Base-by-base conservation (phyloP, 92 coral and sea anemone species). In the Palythoa caribaeorum region DNA sequence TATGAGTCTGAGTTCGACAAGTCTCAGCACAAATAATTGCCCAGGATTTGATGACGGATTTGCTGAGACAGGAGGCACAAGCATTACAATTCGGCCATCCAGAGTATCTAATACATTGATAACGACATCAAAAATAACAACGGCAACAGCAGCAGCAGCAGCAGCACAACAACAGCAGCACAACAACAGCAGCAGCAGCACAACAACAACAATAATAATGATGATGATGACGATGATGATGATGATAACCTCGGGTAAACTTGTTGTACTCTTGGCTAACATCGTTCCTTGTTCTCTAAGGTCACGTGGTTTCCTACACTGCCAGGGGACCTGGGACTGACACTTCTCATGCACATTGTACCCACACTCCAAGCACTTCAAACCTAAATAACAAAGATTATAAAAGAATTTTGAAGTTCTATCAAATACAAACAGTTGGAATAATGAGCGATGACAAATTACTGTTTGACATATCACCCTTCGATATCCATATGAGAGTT, bases 281-380 rank as follows among this genome's bases (percentile, higher is more conserved):
- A 93, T 78, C 51, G 92, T 98, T 5, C 94, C 96, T 84, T 96
- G 99, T 59, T 96, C 99, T 53, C 94, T 91, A 6, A 96, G 88
- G 38, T 95, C 96, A 71, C 96, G 94, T 76, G 75, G 83, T 79
- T 95, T 90, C 78, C 94, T 93, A 81, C 99, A 96, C 92, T 93
- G 94, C 95, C 98, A 92, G 7, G 98, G 97, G 85, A 95, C 99
- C 89, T 94, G 99, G 81, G 98, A 94, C 92, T 95, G 95, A 50
- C 99, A 96, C 85, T 93, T 91, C 87, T 95, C 99, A 80, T 96
- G 99, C 17, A 96, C 95, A 76, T 96, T 96, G 85, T 93, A 96
- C 1, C 99, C 99, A 19, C 99, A 96, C 83, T 96, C 99, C 71
- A 91, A 93, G 78, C 99, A 96, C 83, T 96, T 96, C 80, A 94